Evolutionary conservation across 2,888 invertebrate species (phyloP), one percentile per base, ranked within the genome.

Genomic region (Ptychoptera albimana): DNA sequence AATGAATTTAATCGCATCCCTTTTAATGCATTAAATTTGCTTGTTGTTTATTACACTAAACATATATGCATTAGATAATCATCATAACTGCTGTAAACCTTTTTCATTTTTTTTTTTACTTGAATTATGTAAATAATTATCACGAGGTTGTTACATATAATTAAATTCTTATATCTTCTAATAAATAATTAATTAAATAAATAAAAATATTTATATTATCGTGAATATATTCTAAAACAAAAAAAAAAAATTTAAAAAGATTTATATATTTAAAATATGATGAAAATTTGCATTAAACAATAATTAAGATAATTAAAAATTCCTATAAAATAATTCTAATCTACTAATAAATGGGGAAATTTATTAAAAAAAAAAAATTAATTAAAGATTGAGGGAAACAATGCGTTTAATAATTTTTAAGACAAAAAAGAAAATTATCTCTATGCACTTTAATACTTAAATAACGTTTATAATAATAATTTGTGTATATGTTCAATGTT

Each of bases 351-450:
- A n/a, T n/a, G n/a, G n/a, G n/a, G n/a, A 29, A 39, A 13, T 41
- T 41, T 30, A 13, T 13, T 7, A 40, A 40, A 40, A 13, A 13
- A 30, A 31, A 37, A 35, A 23, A 12, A 14, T 39, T 30, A 42
- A 44, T 14, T 30, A 39, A 43, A n/a, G 29, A 39, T 43, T 44
- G 42, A 45, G 49, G 49, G 47, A 49, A 49, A 45, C 34, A 38
- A 49, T 44, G 47, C 49, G 49, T 49, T 49, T 49, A 49, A 37
- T 40, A 44, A 44, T 45, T 42, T 37, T 23, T 39, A 39, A 32
- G n/a, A n/a, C n/a, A 31, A 23, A 32, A 45, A 45, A 45, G 37
- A 45, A 39, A 40, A 40, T 8, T 29, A 23, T 29, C 12, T 39
- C 2, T 35, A 2, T 35, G n/a, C 16, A 13, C 29, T 23, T 23